Base-by-base conservation (phyloP, 2,797 vertebrate species). In the Cossypha caffra region DNA sequence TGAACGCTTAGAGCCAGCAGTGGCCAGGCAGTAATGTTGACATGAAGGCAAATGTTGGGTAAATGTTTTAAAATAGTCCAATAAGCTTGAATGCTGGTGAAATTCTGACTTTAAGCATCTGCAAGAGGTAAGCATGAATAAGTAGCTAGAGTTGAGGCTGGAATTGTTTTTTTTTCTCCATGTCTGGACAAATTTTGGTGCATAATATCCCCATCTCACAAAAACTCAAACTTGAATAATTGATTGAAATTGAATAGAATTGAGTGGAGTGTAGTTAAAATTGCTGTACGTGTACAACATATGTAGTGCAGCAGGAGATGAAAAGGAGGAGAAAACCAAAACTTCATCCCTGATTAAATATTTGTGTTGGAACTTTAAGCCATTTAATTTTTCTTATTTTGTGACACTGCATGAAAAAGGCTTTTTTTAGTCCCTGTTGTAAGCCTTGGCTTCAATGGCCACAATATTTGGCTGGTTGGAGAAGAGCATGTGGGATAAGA, bases 241-340 rank as follows among this genome's bases (percentile, higher is more conserved):
- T 88, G 31, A 21, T n/a, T 61, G 45, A 2, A 20, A 17, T 55
- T 28, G 7, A 51, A 37, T 13, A 4, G 11, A 42, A 15, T 42
- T 17, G 24, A 47, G 48, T 33, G 33, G 5, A 54, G 40, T 17
- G 14, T 62, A 21, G 15, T 73, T 86, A 29, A 51, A 76, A 31
- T 31, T 69, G 4, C 19, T 54, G 0, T 15, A 3, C 31, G 15
- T 1, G 1, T 77, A 20, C 8, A 8, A 15, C 10, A 5, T 40
- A 7, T 21, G 0, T 77, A 42, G 25, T 3, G 9, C 0, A 1
- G 6, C 20, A 28, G 14, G 15, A 31, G 35, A 6, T 24, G 21
- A 59, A 64, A 54, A 42, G 67, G 11, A 86, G 23, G 16, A 59
- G 13, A 40, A 78, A 76, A 87, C 23, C 19, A 29, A 7, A 55